Evolutionary conservation across 2,797 vertebrate species (phyloP), one percentile per base, ranked within the genome.

Genomic region (Pempheris klunzingeri): DNA sequence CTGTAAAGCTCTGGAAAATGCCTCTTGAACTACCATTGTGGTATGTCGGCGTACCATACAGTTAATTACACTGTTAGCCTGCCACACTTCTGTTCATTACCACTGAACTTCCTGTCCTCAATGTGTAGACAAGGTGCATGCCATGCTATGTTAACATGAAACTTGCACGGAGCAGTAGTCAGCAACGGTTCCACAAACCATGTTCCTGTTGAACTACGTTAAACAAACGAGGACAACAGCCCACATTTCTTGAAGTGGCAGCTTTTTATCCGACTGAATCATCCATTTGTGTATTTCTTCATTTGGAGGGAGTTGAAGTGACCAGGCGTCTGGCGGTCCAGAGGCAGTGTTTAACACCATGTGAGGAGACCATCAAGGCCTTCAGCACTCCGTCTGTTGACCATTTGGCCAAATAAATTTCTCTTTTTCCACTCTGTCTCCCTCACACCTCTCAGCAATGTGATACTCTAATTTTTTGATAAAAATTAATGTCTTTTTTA

Each of bases 331-430:
- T 92, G 88, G 82, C 71, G 57, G 81, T 82, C 77, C 86, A 69
- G 80, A 80, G 83, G 49, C 75, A 64, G 59, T 74, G 69, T 86
- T 88, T 79, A 89, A 77, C 90, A 82, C 88, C 85, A 82, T 83
- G 79, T 72, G 79, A 88, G 81, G 64, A 71, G 58, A 81, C 67
- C 90, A 90, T 86, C 87, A 83, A 92, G 90, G 88, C 90, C 87
- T 80, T 88, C 82, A 86, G 78, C 89, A 77, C 79, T 82, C 89
- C 89, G 74, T 92, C 91, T 92, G 90, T 87, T 91, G 83, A 87
- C 85, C 87, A 88, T 78, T 90, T 78, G 81, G 88, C 89, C 83
- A 87, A 85, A 81, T 52, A 30, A 20, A 55, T 63, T 67, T 70
- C 39, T 78, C 49, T 57, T 76, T 62, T 71, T 50, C 55, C 71